phyloP scores from a whole-genome alignment of 2,797 vertebrate genomes.

The Phoxinus dragarum region DNA sequence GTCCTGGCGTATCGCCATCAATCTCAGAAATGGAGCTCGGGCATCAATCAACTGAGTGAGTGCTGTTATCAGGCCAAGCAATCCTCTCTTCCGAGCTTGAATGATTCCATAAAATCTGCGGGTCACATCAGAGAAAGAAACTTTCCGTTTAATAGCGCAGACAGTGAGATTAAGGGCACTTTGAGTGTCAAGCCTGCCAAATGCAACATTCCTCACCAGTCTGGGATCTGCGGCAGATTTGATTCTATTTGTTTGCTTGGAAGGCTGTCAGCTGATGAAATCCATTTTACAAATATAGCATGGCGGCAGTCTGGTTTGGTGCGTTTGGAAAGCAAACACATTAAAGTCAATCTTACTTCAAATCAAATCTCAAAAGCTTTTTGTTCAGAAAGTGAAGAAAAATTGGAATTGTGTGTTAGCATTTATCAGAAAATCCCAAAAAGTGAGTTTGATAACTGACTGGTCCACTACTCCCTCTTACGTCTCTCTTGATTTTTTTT shows the following conservation, averaged over 20 bases:
- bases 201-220: constrained; percentile 54
- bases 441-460: constrained; percentile 6
- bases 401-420: constrained; percentile 21
- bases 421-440: constrained; percentile 1
- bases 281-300: constrained; percentile 53
- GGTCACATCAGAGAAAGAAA: constrained; percentile 54
- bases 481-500: constrained; percentile 1
- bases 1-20: constrained; percentile 63
- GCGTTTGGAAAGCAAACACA: constrained; percentile 22
- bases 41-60: constrained; percentile 64
- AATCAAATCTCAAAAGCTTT: constrained; percentile 38
- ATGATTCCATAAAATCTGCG: constrained; percentile 50
- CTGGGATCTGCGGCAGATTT: constrained; percentile 47
- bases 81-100: constrained; percentile 44
- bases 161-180: constrained; percentile 60
- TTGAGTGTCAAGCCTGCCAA: constrained; percentile 54
- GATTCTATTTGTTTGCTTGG: constrained; percentile 57
- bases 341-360: constrained; percentile 22
- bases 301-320: constrained; percentile 39
- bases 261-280: constrained; percentile 54
- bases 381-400: constrained; percentile 19
- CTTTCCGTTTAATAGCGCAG: constrained; percentile 55
- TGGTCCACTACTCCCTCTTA: constrained; percentile 2
- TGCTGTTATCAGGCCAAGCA: constrained; percentile 57
- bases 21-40: constrained; percentile 64